Base-by-base conservation (phyloP, 2,888 invertebrate genomes). In the Microplitis deprimator region DNA sequence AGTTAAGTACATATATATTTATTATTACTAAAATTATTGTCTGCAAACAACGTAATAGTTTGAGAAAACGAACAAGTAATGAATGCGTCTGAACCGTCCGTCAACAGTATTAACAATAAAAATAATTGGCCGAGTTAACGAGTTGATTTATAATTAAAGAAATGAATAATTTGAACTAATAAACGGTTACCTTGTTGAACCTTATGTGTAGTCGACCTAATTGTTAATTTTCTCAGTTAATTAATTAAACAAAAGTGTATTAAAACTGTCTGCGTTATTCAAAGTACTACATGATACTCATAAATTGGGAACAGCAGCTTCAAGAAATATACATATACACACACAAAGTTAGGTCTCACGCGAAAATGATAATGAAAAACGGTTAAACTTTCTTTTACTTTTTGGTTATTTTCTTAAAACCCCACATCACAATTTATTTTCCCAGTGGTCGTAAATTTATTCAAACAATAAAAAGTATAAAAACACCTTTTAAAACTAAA, bases 291-390 rank as follows among this genome's bases (percentile, higher is more conserved):
- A 68, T 13, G 41, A 68, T 68, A n/a, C 68, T 68, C n/a, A 41
- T n/a, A 68, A 38, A 13, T 39, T 40, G 39, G 10, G 41, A 61
- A 60, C 13, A 29, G 38, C 59, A 60, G 20, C 60, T 71, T 20
- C 13, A 50, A 10, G 50, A 50, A 13, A 13, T 13, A 50, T 13
- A 50, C 10, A 50, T 13, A 50, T 13, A 50, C 13, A 50, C 50
- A 10, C 50, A 50, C 13, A 50, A 50, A 50, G 10, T 29, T 29
- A 4, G 13, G 8, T 50, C 50, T 50, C 50, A 50, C 60, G 29
- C 60, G 38, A 59, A 61, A 71, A 71, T 71, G 60, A 61, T 61
- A 71, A 60, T 71, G 71, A 71, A 71, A 71, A 60, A 71, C 39
- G 59, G 39, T 20, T 29, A 60, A 71, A 71, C 61, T 71, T 71